Evolutionary conservation across 2,888 invertebrate species (phyloP), one percentile per base, ranked within the genome.

Genomic region (Gymnosoma rotundatum): DNA sequence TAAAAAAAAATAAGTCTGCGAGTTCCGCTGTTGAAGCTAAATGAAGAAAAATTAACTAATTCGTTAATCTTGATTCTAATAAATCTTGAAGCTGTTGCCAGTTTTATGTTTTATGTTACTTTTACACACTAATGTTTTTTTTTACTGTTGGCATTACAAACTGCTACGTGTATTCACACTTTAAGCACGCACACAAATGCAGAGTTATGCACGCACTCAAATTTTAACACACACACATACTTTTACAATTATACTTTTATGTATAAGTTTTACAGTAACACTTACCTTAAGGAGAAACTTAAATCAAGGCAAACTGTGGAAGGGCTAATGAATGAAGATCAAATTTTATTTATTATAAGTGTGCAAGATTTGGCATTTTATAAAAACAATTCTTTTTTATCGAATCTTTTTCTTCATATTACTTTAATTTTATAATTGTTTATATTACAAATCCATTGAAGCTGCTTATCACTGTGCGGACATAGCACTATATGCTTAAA

Each of bases 1-100:
- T 36, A 54, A 67, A 18, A 0, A 54, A 25, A 58, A 32, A 32
- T 25, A 58, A 18, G 52, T 8, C 36, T 38, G 32, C 8, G n/a
- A 73, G 64, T 52, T 66, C 52, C 66, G 72, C 38, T 45, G 54
- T 69, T 87, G 86, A 86, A 86, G 86, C 86, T 66, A 87, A 86
- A 88, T 64, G 50, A 56, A 56, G 45, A 81, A 87, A 87, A 88
- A 90, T 90, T 90, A 91, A 61, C 72, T 61, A 73, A 90, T 90
- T 89, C 89, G 89, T 90, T 91, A 90, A 90, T 91, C 90, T 91
- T 90, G 91, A 91, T 90, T 90, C 88, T 90, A 90, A 90, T 90
- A 90, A 91, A 90, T 90, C 91, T 89, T 90, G 88, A 90, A 90
- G 90, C 90, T 90, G 86, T 88, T 90, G 88, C 87, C 88, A 89